Evolutionary conservation across 2,113 vertebrate genomes (phyloP).

Genomic region (Apistogramma diplotaenia): DNA sequence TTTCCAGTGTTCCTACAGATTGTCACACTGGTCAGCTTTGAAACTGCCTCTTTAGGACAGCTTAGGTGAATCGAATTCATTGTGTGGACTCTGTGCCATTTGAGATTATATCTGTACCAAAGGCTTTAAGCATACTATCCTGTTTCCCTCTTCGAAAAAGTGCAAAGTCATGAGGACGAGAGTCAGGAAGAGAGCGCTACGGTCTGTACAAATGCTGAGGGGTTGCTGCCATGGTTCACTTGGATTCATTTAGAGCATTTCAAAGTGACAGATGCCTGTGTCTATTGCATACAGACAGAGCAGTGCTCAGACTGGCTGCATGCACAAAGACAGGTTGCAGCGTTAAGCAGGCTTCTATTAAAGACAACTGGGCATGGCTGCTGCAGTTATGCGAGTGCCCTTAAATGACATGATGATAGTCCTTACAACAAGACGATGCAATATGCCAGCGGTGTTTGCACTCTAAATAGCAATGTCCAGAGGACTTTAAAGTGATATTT

Average conservation of each 20-base stretch:
- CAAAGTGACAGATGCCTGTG: constrained; percentile 48
- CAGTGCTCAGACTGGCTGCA: not conserved
- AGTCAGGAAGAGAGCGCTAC: not conserved
- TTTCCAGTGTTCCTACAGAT: constrained; percentile 2
- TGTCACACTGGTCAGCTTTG: not conserved
- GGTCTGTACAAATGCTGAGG: not conserved
- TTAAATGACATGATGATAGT: constrained; percentile 15
- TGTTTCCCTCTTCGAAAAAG: not conserved
- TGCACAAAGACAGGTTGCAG: constrained; percentile 25
- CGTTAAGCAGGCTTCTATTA: constrained; percentile 18
- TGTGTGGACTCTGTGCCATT: constrained; percentile 16
- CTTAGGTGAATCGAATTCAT: constrained; percentile 33
- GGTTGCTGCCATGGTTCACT: constrained; percentile 15
- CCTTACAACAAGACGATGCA: not conserved
- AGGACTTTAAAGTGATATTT: constrained; percentile 6
- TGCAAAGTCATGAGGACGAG: constrained; percentile 13
- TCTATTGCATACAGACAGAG: constrained; percentile 12
- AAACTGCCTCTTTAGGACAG: constrained; percentile 32
- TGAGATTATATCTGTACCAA: constrained; percentile 28
- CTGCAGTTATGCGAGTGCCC: not conserved
- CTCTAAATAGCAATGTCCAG: constrained; percentile 7
- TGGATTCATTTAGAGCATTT: constrained; percentile 28
- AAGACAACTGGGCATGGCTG: constrained; percentile 25
- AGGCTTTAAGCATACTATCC: constrained; percentile 4
- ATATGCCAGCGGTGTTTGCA: constrained; percentile 26